Conservation (phyloP, 2,888 invertebrate genomes). For the Enoplolaimus lenunculus region DNA sequence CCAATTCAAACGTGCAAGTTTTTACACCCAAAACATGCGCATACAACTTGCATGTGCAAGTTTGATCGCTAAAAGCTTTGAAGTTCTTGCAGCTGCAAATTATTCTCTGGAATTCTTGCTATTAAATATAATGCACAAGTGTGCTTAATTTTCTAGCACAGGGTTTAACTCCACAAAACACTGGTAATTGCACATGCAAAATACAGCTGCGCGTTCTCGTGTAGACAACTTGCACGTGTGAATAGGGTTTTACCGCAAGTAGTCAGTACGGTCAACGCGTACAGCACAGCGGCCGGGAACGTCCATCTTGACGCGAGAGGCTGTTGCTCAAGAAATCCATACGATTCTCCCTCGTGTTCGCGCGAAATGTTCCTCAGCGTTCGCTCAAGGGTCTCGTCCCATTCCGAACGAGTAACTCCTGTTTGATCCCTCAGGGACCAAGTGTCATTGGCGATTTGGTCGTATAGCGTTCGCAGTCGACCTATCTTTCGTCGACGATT, state of each 20-base stretch:
- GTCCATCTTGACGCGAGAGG: conserved; percentile 32
- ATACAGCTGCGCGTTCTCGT: no score
- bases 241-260: conserved; percentile 41
- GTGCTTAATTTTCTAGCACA: no score
- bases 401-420: background rate
- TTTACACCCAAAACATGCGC: no score
- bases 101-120: no score
- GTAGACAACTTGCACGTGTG: no score
- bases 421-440: conserved; percentile 16
- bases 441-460: conserved; percentile 18
- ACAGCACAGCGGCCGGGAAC: conserved; percentile 37
- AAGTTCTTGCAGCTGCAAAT: no score
- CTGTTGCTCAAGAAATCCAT: conserved; percentile 6
- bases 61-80: no score
- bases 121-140: no score
- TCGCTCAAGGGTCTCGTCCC: background rate
- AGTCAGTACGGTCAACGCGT: conserved; percentile 39
- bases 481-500: background rate
- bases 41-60: no score
- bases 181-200: no score
- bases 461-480: background rate
- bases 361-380: background rate
- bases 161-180: no score
- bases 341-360: conserved; percentile 34
- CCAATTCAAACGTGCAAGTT: no score